Evolutionary conservation across 2,797 vertebrate species (phyloP).

Genomic region (Leucoraja ocellata): DNA sequence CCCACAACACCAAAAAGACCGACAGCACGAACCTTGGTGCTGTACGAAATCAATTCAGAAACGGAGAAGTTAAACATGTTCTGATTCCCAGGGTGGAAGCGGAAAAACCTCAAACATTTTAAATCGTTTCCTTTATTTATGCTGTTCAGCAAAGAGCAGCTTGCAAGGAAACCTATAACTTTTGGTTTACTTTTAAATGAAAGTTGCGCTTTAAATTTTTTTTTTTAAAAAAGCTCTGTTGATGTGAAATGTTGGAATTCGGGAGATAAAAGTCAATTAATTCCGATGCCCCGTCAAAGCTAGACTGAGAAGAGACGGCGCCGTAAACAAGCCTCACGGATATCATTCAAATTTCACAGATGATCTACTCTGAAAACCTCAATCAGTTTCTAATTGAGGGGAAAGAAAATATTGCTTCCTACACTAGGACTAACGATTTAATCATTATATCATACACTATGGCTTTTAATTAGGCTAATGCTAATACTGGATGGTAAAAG

Average conservation of each 20-base stretch:
- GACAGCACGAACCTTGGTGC: not conserved
- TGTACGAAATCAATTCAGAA: not conserved
- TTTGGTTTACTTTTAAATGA: not conserved
- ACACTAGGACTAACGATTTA: constrained; percentile 93
- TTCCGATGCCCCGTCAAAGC: constrained; percentile 49
- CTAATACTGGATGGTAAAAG: constrained; percentile 80
- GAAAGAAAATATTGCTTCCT: constrained; percentile 93
- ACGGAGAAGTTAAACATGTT: not conserved
- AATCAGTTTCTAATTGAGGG: constrained; percentile 98
- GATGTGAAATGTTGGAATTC: not conserved
- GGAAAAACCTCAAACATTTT: not conserved
- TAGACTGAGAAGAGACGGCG: constrained; percentile 66
- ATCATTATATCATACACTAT: constrained; percentile 88
- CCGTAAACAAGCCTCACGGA: constrained; percentile 75
- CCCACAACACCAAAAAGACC: not conserved
- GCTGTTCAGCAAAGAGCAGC: not conserved
- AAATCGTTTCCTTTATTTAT: constrained; percentile 26
- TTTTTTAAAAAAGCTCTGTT: not conserved
- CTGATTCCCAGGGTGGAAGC: not conserved
- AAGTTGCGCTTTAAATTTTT: not conserved
- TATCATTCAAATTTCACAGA: constrained; percentile 98
- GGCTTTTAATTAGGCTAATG: constrained; percentile 92
- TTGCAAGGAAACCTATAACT: not conserved
- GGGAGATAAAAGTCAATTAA: constrained; percentile 37
- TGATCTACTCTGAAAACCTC: constrained; percentile 97